Evolutionary conservation across 2,888 invertebrate species (phyloP).

Genomic region (Trichogramma dendrolimi): DNA sequence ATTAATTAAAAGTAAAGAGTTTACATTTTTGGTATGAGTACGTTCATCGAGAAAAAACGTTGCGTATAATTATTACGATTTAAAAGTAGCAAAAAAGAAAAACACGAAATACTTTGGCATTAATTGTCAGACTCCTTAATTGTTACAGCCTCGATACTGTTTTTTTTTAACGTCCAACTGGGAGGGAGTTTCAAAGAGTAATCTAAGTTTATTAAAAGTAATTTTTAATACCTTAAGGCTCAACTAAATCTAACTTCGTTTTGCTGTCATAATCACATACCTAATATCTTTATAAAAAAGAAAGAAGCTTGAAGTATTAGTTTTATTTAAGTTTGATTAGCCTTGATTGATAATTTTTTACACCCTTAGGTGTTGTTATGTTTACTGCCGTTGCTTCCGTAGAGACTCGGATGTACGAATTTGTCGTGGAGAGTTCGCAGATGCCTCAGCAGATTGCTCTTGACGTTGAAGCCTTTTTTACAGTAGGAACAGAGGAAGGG

Average conservation of each 20-base stretch:
- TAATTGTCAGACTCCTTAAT: conserved; percentile 51
- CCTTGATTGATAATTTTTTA: background rate
- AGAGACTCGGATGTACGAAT: conserved; percentile 55
- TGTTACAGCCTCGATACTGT: conserved; percentile 42
- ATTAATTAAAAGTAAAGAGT: conserved; percentile 28
- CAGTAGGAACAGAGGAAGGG: conserved; percentile 72
- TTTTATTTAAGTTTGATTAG: background rate
- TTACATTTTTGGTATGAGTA: conserved; percentile 34
- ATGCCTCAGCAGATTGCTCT: conserved; percentile 71
- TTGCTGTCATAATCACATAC: background rate
- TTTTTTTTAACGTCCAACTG: conserved; percentile 22
- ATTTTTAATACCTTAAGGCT: conserved; percentile 2
- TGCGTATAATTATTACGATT: background rate
- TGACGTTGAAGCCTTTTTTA: conserved; percentile 75
- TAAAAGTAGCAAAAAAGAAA: conserved; percentile 19
- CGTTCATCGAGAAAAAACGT: conserved; percentile 21
- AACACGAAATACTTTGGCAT: conserved; percentile 50
- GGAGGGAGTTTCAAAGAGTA: conserved; percentile 7
- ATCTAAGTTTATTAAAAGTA: conserved; percentile 15
- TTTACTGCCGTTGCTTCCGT: conserved; percentile 49
- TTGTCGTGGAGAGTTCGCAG: conserved; percentile 72
- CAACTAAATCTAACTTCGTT: background rate
- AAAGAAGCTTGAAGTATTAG: background rate
- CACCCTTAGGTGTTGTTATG: conserved; percentile 29
- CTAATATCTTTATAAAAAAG: background rate